Conservation (phyloP, 2,888 invertebrate genomes). For the Drosophila bunnanda region DNA sequence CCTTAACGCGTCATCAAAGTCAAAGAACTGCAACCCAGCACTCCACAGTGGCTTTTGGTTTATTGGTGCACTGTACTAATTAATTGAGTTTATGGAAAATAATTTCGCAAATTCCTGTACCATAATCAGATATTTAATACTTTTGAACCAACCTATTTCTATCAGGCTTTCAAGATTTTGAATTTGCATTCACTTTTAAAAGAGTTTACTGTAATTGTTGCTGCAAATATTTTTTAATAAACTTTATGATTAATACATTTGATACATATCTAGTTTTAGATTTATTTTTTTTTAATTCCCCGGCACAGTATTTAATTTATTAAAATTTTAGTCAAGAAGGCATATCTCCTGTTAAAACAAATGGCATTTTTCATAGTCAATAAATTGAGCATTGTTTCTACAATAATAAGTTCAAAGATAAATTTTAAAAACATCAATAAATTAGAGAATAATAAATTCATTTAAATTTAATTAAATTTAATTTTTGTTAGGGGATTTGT, state of each 20-base stretch:
- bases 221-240: neutral
- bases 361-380: too few species aligned
- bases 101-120: too few species aligned
- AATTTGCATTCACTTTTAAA: neutral
- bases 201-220: too few species aligned
- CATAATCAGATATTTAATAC: neutral
- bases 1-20: conserved; percentile 43
- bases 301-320: neutral
- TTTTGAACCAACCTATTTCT: neutral
- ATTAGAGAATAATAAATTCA: neutral
- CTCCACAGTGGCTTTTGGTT: conserved; percentile 40
- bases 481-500: too few species aligned
- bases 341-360: neutral
- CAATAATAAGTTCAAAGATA: too few species aligned
- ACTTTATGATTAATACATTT: too few species aligned
- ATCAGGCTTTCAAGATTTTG: neutral
- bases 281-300: neutral
- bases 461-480: too few species aligned
- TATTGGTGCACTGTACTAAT: conserved; percentile 41
- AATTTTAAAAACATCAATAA: neutral
- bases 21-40: conserved; percentile 34
- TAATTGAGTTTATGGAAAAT: conserved; percentile 3
- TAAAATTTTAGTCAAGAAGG: neutral
- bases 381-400: too few species aligned
- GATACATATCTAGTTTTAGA: rapidly evolving